phyloP scores from a whole-genome alignment of 2,113 vertebrate genomes.

The Dipodomys ordii region DNA sequence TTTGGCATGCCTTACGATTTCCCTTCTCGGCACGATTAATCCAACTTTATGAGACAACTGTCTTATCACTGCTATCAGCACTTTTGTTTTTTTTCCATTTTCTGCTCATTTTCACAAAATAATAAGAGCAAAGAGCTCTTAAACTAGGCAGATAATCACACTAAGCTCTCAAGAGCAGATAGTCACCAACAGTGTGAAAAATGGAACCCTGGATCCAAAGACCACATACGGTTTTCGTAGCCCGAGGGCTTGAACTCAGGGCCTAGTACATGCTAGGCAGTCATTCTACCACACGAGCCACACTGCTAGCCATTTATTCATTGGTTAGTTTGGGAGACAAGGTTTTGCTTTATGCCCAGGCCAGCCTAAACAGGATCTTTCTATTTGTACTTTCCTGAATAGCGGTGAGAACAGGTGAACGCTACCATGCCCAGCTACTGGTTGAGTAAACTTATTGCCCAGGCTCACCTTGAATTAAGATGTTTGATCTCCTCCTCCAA shows the following conservation, averaged over 20 bases:
- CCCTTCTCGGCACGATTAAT: not conserved
- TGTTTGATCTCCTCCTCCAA: not conserved
- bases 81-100: not conserved
- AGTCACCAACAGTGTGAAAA: not conserved
- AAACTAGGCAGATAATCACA: not conserved
- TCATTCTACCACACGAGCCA: too few relatives aligned
- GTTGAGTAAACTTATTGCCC: too few relatives aligned
- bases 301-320: too few relatives aligned
- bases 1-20: not conserved
- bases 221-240: not conserved
- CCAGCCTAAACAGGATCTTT: too few relatives aligned
- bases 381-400: too few relatives aligned
- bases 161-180: too few relatives aligned
- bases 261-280: too few relatives aligned
- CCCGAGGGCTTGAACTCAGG: too few relatives aligned
- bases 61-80: not conserved
- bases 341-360: too few relatives aligned
- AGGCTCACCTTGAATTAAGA: not conserved
- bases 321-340: too few relatives aligned
- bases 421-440: too few relatives aligned
- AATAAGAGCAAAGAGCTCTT: slow-evolving; percentile 14
- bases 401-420: too few relatives aligned
- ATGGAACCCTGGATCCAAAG: not conserved
- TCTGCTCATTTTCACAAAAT: slow-evolving; percentile 36
- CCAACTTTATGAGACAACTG: slow-evolving; percentile 5